Evolutionary conservation across 2,888 invertebrate genomes (phyloP).

Genomic region (Thera britannica): DNA sequence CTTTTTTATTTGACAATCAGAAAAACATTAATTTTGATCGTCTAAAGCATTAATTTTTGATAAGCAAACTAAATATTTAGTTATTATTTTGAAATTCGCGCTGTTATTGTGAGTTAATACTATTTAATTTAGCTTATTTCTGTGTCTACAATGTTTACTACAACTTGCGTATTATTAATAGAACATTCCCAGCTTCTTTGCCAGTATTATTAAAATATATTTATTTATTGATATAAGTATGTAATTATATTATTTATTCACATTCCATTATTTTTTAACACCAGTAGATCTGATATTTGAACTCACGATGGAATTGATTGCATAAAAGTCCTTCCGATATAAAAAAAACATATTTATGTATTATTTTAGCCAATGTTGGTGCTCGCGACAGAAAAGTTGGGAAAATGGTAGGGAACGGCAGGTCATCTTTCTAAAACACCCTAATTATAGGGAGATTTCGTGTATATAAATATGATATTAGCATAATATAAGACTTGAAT

Average conservation of each 20-base stretch:
- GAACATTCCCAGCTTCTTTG: constrained; percentile 9
- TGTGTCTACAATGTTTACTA: constrained; percentile 21
- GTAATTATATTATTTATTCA: not conserved
- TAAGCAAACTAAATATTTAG: not conserved
- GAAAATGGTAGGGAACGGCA: constrained; percentile 51
- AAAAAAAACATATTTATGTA: constrained; percentile 12
- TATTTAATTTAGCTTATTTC: constrained; percentile 18
- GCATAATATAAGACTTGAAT: constrained; percentile 69
- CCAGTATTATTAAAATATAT: constrained; percentile 5
- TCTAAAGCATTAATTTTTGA: not conserved
- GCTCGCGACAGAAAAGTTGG: constrained; percentile 47
- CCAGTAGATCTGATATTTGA: constrained; percentile 29
- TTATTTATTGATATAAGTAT: not conserved
- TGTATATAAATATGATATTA: constrained; percentile 46
- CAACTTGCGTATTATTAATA: too few species aligned
- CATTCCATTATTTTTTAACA: constrained; percentile 23
- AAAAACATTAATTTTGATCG: not conserved
- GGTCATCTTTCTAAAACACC: constrained; percentile 36
- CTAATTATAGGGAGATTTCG: constrained; percentile 42
- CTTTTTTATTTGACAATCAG: constrained; percentile 2
- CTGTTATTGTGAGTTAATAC: not conserved
- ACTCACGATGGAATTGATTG: constrained; percentile 39
- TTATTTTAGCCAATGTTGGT: constrained; percentile 57
- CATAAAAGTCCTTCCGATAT: constrained; percentile 26
- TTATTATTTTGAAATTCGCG: not conserved